Evolutionary conservation across 2,888 invertebrate genomes (phyloP), one percentile per base, ranked within the genome.

Genomic region (Oligia strigilis): DNA sequence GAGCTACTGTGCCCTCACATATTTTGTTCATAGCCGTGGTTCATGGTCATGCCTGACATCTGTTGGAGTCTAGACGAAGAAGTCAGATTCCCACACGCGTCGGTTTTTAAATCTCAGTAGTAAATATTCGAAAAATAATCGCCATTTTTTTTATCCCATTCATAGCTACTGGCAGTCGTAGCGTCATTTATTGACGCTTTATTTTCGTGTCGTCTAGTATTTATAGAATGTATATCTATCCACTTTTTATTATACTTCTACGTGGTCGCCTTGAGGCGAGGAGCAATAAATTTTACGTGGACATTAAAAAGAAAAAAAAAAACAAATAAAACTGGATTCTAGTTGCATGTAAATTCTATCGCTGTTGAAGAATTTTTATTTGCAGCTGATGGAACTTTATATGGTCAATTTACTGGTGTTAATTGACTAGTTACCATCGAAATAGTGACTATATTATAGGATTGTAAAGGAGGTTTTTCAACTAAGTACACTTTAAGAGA

Each of bases 291-390:
- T 86, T 86, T 77, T 4, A 36, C 65, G 43, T 52, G 46, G 65
- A 73, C 73, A 64, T 84, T 73, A 70, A 58, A 84, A 84, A 58
- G 4, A 58, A 40, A 58, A 62, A 58, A 62, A 74, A 65, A 65
- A 65, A 29, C 58, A 11, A 29, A 79, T 73, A 23, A 60, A 75
- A 84, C 75, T 87, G 70, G 75, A 80, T 87, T 76, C 75, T 70
- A 13, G 17, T 40, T 64, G 58, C 55, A 62, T 75, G 55, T 80
- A 60, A 80, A 79, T 75, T 73, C 72, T 73, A 79, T 58, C 23
- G 49, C 43, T 58, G 46, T 49, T 70, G 40, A 52, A 58, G 29
- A 46, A 36, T 75, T 75, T 74, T 84, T 72, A 72, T 69, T 65
- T 36, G 64, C 74, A 65, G 14, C 46, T 65, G 36, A 72, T 73